Base-by-base conservation (phyloP, 64 coral and sea anemone species). In the Trachythela sp. region DNA sequence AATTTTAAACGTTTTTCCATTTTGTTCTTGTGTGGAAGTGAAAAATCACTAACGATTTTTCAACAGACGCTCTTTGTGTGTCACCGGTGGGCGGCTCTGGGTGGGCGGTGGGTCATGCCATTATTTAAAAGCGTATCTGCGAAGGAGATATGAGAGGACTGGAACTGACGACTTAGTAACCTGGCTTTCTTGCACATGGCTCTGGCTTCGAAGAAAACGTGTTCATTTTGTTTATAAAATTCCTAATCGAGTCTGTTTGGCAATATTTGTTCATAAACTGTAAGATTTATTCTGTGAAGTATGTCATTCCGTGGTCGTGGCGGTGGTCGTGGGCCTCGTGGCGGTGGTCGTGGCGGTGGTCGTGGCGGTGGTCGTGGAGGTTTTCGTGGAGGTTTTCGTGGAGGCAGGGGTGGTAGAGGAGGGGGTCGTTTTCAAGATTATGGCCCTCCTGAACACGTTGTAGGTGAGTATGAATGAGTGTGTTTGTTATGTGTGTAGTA, bases 391-490 rank as follows among this genome's bases (percentile, higher is more conserved):
- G 20, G 92, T 39, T 24, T 89, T 10, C 64, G 92, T 36, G 87
- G 95, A 20, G 67, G 94, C 29, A 84, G 94, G 0, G 67, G 91
- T 11, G 41, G 91, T 50, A 71, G 90, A 49, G 84, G 90, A 8
- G 90, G 92, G 18, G 68, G 68, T 38, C 84, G 89, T 48, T 94
- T 94, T 77, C 92, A 97, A 49, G 93, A 94, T 48, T 91, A 86
- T 48, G 93, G 93, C 3, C 95, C 95, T 13, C 95, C 95, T 13
- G 95, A 97, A 85, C 48, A 70, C 40, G 95, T 97, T 36, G 85
- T 90, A 38, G 95, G 95, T 94, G 6, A 60, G 92, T 41, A 90
- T 15, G 17, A 22, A 31, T 14, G 2, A 31, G 6, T 7, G 4
- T 75, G 60, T n/a, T n/a, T n/a, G n/a, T n/a, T n/a, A n/a, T n/a